Evolutionary conservation across 2,888 invertebrate genomes (phyloP).

Genomic region (Drosophila kambysellisi): DNA sequence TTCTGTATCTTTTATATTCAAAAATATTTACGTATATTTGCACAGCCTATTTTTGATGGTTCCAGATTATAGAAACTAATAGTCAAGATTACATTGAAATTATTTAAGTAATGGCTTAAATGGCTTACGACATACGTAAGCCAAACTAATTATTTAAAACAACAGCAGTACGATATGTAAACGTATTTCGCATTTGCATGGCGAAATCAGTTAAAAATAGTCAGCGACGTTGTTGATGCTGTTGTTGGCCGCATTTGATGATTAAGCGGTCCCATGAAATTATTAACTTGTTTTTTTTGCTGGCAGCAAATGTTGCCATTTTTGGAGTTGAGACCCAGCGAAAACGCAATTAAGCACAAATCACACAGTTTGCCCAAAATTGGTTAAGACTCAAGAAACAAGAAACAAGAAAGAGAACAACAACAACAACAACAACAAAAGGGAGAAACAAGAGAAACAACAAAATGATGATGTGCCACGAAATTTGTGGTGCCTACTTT

Average conservation of each 20-base stretch:
- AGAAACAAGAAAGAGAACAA: constrained; percentile 47
- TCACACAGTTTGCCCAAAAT: constrained; percentile 63
- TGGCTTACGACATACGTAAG: neutral
- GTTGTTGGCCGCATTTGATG: constrained; percentile 57
- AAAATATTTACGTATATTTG: neutral
- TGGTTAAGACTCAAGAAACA: constrained; percentile 46
- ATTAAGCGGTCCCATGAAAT: constrained; percentile 71
- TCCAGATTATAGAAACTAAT: neutral
- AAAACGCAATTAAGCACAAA: constrained; percentile 70
- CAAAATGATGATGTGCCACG: constrained; percentile 44
- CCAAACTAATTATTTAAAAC: neutral
- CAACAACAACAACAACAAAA: constrained; percentile 39
- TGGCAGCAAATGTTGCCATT: constrained; percentile 64
- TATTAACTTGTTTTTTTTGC: constrained; percentile 75
- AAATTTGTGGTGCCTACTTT: constrained; percentile 82
- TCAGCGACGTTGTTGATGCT: constrained; percentile 21
- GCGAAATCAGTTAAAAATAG: constrained; percentile 63
- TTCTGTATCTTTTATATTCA: too few relatives aligned
- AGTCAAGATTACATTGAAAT: neutral
- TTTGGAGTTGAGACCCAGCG: constrained; percentile 57
- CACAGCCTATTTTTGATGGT: neutral
- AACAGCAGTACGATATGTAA: neutral
- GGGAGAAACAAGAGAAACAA: constrained; percentile 42
- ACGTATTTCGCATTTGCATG: constrained; percentile 24
- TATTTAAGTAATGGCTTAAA: neutral